Evolutionary conservation across 1,140 invertebrate species (phyloP), one percentile per base, ranked within the genome.

Genomic region (Philopotamus ludificatus): DNA sequence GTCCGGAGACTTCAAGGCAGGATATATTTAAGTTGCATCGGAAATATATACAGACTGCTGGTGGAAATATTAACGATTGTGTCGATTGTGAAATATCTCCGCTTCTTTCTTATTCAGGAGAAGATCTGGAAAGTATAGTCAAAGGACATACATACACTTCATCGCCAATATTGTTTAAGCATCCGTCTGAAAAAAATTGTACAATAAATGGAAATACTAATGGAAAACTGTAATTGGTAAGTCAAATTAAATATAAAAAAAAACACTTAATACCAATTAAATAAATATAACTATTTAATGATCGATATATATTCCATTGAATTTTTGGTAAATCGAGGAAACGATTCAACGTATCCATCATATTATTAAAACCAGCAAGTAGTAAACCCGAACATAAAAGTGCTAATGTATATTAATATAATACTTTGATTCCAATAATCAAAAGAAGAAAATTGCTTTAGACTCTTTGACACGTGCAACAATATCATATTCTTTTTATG

Each of bases 81-180:
- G 83, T 93, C 44, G 81, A 88, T 34, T 87, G 91, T 72, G 96
- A 99, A 82, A 91, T 98, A 65, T 97, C 95, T 22, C 94, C 96
- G 9, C 76, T 97, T 0, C 77, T 97, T 0, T 95, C 94, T 0
- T 98, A 97, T 72, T 87, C 86, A 49, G 96, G 96, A 3, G 96
- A 97, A 80, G 88, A 89, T 73, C 81, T 96, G 34, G 79, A 81
- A 49, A 74, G 83, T 1, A 72, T 88, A 12, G 89, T 90, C 0
- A 79, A 82, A 61, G 85, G 85, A 22, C 87, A 89, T 74, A 83
- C 81, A 8, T 90, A 91, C 62, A 79, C 79, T n/a, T 74, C 75
- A 3, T 85, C 86, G n/a, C 89, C 89, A 25, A 75, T 87, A 53
- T 45, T 63, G 34, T 42, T 70, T 39, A 70, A 66, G 21, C 39